These are phyloP conservation scores for Etheostoma cragini DNA, from an alignment of 2,113 vertebrate genomes.

Conservation along the genomic window DNA sequence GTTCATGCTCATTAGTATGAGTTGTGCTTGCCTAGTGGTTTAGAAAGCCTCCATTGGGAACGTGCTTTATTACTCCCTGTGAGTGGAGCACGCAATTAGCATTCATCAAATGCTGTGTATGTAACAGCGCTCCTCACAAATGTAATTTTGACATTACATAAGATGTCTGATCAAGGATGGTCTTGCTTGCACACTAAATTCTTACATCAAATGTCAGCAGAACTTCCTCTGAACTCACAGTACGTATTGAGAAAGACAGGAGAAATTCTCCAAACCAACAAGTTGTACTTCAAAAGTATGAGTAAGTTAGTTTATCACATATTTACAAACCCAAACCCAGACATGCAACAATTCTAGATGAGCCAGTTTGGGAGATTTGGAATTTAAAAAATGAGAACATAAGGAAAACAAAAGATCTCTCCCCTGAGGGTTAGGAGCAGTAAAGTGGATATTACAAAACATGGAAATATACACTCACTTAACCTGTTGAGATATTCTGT, in stretches of 20 bases:
- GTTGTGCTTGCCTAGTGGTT: conserved; percentile 77
- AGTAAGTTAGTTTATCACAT: neutral
- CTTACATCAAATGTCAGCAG: conserved; percentile 32
- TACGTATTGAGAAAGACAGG: neutral
- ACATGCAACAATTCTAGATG: neutral
- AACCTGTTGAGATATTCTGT: neutral
- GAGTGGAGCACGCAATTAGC: conserved; percentile 67
- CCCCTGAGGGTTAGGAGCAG: neutral
- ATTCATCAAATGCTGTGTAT: conserved; percentile 69
- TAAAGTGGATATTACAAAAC: neutral
- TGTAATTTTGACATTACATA: conserved; percentile 65
- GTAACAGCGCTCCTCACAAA: conserved; percentile 53
- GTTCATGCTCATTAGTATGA: conserved; percentile 79
- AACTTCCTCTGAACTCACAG: conserved; percentile 29
- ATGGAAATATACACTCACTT: neutral
- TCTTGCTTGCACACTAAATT: conserved; percentile 29
- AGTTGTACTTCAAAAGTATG: neutral
- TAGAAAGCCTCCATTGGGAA: conserved; percentile 66
- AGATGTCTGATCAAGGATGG: conserved; percentile 28
- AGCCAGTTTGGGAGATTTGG: neutral
- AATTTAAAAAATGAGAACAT: neutral
- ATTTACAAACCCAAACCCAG: neutral
- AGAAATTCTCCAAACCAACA: conserved; percentile 1
- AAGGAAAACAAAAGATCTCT: neutral
- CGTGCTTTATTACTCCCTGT: conserved; percentile 70